Evolutionary conservation across 2,888 invertebrate species (phyloP), one percentile per base, ranked within the genome.

Genomic region (Ophioninae sp.): DNA sequence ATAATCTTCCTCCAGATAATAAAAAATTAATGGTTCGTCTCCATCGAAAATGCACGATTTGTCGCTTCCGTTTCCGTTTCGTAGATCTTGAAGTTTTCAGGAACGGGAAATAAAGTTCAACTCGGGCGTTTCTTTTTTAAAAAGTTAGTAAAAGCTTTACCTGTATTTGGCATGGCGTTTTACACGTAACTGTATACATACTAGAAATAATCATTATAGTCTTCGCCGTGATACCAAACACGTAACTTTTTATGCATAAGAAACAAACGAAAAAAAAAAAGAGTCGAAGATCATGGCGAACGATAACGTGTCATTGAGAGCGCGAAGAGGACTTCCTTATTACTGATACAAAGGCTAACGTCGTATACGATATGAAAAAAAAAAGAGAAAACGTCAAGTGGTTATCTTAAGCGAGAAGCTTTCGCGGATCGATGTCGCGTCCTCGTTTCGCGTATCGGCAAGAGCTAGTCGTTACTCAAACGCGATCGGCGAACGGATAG

Each of bases 71-170:
- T 44, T 30, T 30, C 13, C 10, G 13, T 51, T 51, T 10, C 51
- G 51, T 51, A 2, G 51, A 51, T 6, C 51, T 6, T 51, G 17
- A 51, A 51, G 13, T 51, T 51, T 41, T 51, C 6, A 51, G 51
- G 17, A 13, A 13, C 51, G 17, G 17, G 51, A 63, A 13, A 44
- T 56, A 17, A 61, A 22, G 1, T 39, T 22, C 65, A 44, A 56
- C 0, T 30, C 30, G 10, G n/a, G 9, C 7, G 20, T 44, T 41
- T 61, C 59, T 82, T 68, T 75, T 39, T 84, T 79, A 73, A 73
- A 82, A 82, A 82, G 73, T 71, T 79, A 77, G 82, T 79, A 84
- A 84, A 84, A 82, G 82, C 82, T 82, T 79, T 61, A 81, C 82
- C 82, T 84, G 69, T 82, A 74, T 79, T 84, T 77, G 82, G 79